Percentiles rank a stretch among this genome's conserved stretches.
Evolutionary conservation across 1,140 invertebrate genomes (phyloP).

Genomic region (Lepidurus couesii): DNA sequence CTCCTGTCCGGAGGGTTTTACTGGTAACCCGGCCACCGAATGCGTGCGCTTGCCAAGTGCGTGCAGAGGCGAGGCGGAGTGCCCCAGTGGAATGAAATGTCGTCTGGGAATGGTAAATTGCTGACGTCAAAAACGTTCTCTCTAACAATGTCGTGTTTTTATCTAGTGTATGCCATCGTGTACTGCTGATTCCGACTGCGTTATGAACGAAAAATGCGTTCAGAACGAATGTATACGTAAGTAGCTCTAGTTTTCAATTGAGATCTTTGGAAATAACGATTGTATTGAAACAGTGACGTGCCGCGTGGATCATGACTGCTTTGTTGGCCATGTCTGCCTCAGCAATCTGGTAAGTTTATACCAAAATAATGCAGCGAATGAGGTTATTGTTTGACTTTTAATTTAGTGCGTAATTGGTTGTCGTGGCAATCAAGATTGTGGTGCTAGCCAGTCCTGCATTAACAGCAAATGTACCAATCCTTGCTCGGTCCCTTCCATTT

Average conservation of each 20-base stretch:
- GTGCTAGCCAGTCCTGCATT: slow-evolving; percentile 68
- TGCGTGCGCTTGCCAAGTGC: slow-evolving; percentile 67
- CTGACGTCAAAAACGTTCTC: no score
- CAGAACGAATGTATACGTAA: slow-evolving; percentile 62
- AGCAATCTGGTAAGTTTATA: slow-evolving; percentile 53
- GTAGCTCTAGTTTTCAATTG: slow-evolving; percentile 37
- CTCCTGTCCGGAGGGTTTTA: slow-evolving; percentile 55
- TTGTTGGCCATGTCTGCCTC: slow-evolving; percentile 80
- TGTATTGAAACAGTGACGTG: slow-evolving; percentile 63
- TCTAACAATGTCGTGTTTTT: no score
- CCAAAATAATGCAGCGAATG: no score
- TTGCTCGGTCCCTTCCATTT: slow-evolving; percentile 62
- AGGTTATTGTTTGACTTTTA: no score
- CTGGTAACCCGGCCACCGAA: slow-evolving; percentile 74
- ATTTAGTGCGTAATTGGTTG: slow-evolving; percentile 70
- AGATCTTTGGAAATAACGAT: not conserved
- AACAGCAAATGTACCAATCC: slow-evolving; percentile 73
- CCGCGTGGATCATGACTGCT: slow-evolving; percentile 81
- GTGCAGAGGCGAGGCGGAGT: slow-evolving; percentile 63
- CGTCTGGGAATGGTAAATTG: slow-evolving; percentile 56
- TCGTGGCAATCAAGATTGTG: slow-evolving; percentile 77
- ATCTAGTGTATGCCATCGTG: slow-evolving; percentile 62
- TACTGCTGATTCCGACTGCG: slow-evolving; percentile 70
- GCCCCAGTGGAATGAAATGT: slow-evolving; percentile 61
- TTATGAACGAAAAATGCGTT: slow-evolving; percentile 83